These are phyloP conservation scores for Pollachius pollachius DNA, from an alignment of 2,113 vertebrate species.

Conservation along the genomic window DNA sequence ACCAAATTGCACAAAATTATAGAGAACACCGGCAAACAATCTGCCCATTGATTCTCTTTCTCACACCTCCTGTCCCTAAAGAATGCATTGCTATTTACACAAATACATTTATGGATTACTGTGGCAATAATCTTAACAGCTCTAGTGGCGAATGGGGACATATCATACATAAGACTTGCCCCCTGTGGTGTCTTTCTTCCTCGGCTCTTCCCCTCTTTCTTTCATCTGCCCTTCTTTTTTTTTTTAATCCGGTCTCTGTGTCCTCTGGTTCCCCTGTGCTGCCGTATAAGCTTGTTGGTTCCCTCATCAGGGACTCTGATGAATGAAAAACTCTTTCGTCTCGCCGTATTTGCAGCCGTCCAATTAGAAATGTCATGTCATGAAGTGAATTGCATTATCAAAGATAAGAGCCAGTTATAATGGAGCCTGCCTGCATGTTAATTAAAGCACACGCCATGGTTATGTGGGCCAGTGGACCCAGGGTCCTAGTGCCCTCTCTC, in stretches of 20 bases:
- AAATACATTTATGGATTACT: too few species aligned
- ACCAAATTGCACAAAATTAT: too few species aligned
- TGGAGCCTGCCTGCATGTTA: slow-evolving; percentile 57
- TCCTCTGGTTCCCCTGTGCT: neutral
- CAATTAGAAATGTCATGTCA: slow-evolving; percentile 51
- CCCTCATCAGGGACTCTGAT: slow-evolving; percentile 5
- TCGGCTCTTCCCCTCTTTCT: slow-evolving; percentile 4
- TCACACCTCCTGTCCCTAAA: slow-evolving; percentile 29
- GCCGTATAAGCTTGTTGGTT: slow-evolving; percentile 17
- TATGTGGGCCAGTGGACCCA: slow-evolving; percentile 44
- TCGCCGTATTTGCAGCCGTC: slow-evolving; percentile 33
- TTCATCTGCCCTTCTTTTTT: too few species aligned
- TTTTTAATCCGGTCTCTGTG: neutral
- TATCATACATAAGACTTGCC: slow-evolving; percentile 16
- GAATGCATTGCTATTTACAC: slow-evolving; percentile 7
- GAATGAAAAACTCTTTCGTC: slow-evolving; percentile 34
- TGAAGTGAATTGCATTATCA: slow-evolving; percentile 41
- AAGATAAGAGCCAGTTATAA: slow-evolving; percentile 55
- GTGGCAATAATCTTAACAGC: too few species aligned
- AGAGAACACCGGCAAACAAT: slow-evolving; percentile 19
- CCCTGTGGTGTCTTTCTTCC: neutral
- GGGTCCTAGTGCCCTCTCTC: slow-evolving; percentile 43
- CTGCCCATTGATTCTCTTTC: slow-evolving; percentile 25
- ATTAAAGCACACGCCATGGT: slow-evolving; percentile 50
- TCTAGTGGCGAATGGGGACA: slow-evolving; percentile 13